These are phyloP conservation scores for Emydoidea blandingii DNA, from an alignment of 2,797 vertebrate genomes.

Conservation along the genomic window DNA sequence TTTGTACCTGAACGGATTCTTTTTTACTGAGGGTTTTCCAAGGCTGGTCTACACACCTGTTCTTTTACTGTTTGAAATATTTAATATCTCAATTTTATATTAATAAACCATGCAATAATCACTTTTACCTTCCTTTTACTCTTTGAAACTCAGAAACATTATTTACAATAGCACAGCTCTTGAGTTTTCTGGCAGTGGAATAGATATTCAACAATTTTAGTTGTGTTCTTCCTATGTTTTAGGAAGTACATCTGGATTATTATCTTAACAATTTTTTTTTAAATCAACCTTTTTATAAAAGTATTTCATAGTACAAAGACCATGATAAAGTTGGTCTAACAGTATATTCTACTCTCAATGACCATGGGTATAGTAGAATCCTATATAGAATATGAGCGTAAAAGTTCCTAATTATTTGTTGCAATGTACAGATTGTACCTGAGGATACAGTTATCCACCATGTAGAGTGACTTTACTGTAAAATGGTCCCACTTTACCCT, in stretches of 20 bases:
- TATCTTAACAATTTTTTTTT: neutral
- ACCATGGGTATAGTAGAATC: neutral
- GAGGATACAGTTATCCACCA: neutral
- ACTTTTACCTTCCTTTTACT: constrained; percentile 21
- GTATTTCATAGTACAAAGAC: neutral
- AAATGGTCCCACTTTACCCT: neutral
- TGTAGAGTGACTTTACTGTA: neutral
- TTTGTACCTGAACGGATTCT: neutral
- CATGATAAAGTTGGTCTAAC: neutral
- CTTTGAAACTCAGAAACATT: constrained; percentile 7
- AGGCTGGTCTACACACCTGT: neutral
- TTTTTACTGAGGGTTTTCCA: neutral
- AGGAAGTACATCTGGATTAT: neutral
- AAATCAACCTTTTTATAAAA: neutral
- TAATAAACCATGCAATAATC: neutral
- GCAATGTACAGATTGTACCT: neutral
- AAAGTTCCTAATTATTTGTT: neutral
- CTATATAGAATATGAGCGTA: neutral
- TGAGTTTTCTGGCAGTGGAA: constrained; percentile 34
- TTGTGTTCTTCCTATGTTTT: neutral
- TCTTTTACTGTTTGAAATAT: neutral
- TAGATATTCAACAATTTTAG: constrained; percentile 44
- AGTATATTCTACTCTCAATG: neutral
- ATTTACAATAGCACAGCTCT: neutral
- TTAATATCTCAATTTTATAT: neutral